Base-by-base conservation (phyloP, 37 sponge, comb jelly and placozoan species). In the Chondrosia reniformis region DNA sequence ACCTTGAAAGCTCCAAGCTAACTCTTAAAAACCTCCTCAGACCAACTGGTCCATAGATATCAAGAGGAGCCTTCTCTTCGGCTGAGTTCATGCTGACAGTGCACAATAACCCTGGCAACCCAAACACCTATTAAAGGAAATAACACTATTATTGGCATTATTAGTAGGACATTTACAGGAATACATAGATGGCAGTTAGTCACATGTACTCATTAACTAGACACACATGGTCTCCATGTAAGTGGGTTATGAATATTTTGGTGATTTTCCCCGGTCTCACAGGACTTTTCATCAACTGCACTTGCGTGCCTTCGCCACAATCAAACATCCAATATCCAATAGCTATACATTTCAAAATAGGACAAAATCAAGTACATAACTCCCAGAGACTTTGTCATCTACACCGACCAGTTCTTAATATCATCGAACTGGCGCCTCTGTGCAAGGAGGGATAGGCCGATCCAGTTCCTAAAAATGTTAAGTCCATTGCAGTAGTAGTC, bases 271-370 rank as follows among this genome's bases (percentile, higher is more conserved):
- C 85, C 15, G 89, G 96, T 74, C 75, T 80, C 33, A 95, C 77
- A 13, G 79, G 43, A 65, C 96, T 95, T 44, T 59, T 91, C 92
- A 91, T 91, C 52, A 87, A 63, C 81, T 95, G 96, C 15, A 77
- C 86, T 75, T 95, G 96, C 32, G 87, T 91, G 0, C 96, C 96
- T 61, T 95, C 96, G 0, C 96, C 96, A 80, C 96, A 95, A 67
- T 95, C 96, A 84, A 95, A 95, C 87, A 95, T 80, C 96, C 96
- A 95, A 55, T 74, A 69, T 6, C 90, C 90, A 3, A 38, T 39
- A 28, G 77, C 86, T 87, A 45, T 64, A 76, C 12, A 28, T n/a
- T 36, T 31, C 33, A 5, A 28, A 49, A 49, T 30, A 25, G 30
- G 76, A 4, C 24, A 52, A 17, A 33, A 7, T 19, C 27, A 32